Evolutionary conservation across 2,797 vertebrate genomes (phyloP).

Genomic region (Euphonia xanthogaster): DNA sequence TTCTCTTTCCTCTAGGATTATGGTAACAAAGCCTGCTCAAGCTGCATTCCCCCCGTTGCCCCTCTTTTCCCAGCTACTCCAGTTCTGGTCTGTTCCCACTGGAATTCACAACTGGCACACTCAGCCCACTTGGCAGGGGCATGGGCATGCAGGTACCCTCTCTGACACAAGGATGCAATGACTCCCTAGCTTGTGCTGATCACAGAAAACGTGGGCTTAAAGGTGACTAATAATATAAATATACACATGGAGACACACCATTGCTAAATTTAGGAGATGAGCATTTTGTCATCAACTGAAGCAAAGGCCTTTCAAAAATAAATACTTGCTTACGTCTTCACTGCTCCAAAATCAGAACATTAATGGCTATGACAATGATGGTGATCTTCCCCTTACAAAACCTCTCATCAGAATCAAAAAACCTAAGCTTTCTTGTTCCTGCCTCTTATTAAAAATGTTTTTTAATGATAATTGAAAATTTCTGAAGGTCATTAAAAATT

Average conservation of each 20-base stretch:
- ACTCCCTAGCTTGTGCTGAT: background rate
- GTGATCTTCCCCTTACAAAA: background rate
- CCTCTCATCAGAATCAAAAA: background rate
- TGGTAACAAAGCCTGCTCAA: background rate
- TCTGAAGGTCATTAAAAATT: background rate
- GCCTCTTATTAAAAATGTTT: background rate
- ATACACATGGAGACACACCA: background rate
- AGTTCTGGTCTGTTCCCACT: background rate
- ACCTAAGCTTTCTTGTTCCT: background rate
- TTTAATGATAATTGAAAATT: background rate
- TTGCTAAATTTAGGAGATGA: background rate
- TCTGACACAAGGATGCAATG: background rate
- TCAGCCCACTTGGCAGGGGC: background rate
- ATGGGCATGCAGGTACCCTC: rapidly evolving
- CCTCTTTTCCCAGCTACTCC: background rate
- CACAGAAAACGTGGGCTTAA: background rate
- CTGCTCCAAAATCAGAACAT: background rate
- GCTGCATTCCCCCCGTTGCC: background rate
- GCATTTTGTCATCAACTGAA: background rate
- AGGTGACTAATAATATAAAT: background rate
- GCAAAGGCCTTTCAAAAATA: background rate
- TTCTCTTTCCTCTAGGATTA: background rate
- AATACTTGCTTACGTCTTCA: background rate
- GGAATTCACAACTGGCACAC: background rate
- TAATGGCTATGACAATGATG: background rate